These are phyloP conservation scores for Coronaproctus castanopsis DNA, from an alignment of 2,888 invertebrate genomes.

Conservation along the genomic window DNA sequence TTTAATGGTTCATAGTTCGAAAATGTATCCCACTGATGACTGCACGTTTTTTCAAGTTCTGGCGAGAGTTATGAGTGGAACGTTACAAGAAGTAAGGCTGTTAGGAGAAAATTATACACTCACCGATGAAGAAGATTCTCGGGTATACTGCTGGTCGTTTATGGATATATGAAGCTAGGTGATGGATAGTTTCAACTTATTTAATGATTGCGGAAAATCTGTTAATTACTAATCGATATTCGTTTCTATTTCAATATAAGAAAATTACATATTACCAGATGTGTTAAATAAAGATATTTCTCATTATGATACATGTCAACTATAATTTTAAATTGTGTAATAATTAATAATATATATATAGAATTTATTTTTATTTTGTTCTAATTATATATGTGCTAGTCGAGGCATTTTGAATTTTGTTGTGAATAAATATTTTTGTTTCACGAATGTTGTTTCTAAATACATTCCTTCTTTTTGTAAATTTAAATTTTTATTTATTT, in stretches of 20 bases:
- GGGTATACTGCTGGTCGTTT: conserved; percentile 76
- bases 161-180: conserved; percentile 92
- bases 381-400: too few species aligned
- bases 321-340: too few species aligned
- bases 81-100: conserved; percentile 82
- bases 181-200: conserved; percentile 20
- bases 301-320: too few species aligned
- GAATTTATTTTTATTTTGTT: too few species aligned
- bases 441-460: conserved; percentile 22
- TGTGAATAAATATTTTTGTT: too few species aligned
- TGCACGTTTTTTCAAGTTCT: conserved; percentile 93
- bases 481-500: neutral
- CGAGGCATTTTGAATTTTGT: too few species aligned
- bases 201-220: conserved; percentile 1
- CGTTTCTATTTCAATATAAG: too few species aligned
- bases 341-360: too few species aligned
- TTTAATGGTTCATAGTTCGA: conserved; percentile 80
- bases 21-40: conserved; percentile 98
- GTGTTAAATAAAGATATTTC: too few species aligned
- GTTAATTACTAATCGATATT: neutral
- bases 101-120: conserved; percentile 96
- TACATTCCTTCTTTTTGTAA: conserved; percentile 18
- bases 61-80: conserved; percentile 89
- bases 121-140: conserved; percentile 93
- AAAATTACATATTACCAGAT: too few species aligned